phyloP scores from a whole-genome alignment of 2,113 vertebrate genomes.

The Maccullochella peelii region DNA sequence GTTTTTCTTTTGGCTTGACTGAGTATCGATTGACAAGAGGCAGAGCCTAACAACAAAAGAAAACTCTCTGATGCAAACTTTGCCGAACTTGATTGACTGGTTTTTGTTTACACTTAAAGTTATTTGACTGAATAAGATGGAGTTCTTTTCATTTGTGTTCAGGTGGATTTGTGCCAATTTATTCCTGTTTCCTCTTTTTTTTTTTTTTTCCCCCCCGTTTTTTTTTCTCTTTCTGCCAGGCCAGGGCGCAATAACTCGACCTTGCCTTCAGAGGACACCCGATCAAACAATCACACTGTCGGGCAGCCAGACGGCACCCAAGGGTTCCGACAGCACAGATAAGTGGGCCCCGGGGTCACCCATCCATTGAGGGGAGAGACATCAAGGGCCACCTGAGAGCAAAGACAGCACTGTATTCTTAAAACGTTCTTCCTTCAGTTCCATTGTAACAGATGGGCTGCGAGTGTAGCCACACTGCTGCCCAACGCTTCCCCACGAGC shows the following conservation, averaged over 20 bases:
- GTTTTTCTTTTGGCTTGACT: background rate
- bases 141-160: too few relatives aligned
- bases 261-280: slow-evolving; percentile 87
- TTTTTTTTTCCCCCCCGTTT: too few relatives aligned
- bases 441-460: slow-evolving; percentile 28
- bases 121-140: too few relatives aligned
- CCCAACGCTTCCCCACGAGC: slow-evolving; percentile 37
- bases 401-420: slow-evolving; percentile 56
- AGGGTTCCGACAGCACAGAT: slow-evolving; percentile 97
- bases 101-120: background rate
- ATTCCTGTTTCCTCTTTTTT: slow-evolving; percentile 7
- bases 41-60: background rate
- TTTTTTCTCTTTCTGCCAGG: slow-evolving; percentile 75
- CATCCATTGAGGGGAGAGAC: slow-evolving; percentile 46
- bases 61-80: background rate
- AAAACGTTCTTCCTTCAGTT: slow-evolving; percentile 62
- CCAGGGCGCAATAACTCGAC: slow-evolving; percentile 89
- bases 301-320: slow-evolving; percentile 94
- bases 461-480: background rate
- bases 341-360: slow-evolving; percentile 74
- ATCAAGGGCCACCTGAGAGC: slow-evolving; percentile 47
- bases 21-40: background rate
- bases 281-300: slow-evolving; percentile 92
- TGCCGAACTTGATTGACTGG: background rate
- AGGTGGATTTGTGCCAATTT: too few relatives aligned